Conservation (phyloP, 2,888 invertebrate genomes). For the Falcaria lacertinaria region DNA sequence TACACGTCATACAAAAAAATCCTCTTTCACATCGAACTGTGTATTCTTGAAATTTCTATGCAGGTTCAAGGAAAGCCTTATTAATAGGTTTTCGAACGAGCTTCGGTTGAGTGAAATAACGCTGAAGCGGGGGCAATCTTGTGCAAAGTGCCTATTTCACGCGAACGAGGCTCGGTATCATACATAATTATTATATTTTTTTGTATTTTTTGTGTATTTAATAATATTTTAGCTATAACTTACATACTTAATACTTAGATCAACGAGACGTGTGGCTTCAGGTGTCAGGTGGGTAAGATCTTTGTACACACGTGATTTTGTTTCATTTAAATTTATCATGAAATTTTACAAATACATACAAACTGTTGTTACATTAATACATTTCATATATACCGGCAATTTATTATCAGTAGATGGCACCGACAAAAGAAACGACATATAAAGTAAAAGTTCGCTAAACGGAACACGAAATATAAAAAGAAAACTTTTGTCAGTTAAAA, state of each 20-base stretch:
- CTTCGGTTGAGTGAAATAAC: slow-evolving; percentile 61
- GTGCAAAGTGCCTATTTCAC: slow-evolving; percentile 50
- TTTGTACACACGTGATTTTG: slow-evolving; percentile 64
- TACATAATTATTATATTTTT: slow-evolving; percentile 54
- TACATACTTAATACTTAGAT: slow-evolving; percentile 76
- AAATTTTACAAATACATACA: slow-evolving; percentile 36
- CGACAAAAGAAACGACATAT: slow-evolving; percentile 42
- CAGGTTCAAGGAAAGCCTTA: slow-evolving; percentile 68
- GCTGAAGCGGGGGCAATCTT: slow-evolving; percentile 36
- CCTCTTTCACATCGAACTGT: slow-evolving; percentile 23
- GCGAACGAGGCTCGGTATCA: slow-evolving; percentile 58
- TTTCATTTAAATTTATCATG: slow-evolving; percentile 26
- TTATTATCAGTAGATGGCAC: slow-evolving; percentile 40
- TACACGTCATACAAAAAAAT: slow-evolving; percentile 43
- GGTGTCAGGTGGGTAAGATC: slow-evolving; percentile 75
- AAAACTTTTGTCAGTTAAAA: slow-evolving; percentile 34
- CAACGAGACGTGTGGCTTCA: slow-evolving; percentile 73
- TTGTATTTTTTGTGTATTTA: slow-evolving; percentile 54
- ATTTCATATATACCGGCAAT: slow-evolving; percentile 7
- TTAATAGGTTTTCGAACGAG: slow-evolving; percentile 45
- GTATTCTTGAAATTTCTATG: slow-evolving; percentile 46
- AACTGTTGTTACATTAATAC: slow-evolving; percentile 16
- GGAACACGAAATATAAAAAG: slow-evolving; percentile 23
- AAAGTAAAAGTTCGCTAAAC: slow-evolving; percentile 28
- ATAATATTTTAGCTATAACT: slow-evolving; percentile 70